A percentile compares a stretch with the other conserved stretches of the same genome.
Evolutionary conservation across 2,113 vertebrate genomes (phyloP).

Genomic region (Platichthys flesus): DNA sequence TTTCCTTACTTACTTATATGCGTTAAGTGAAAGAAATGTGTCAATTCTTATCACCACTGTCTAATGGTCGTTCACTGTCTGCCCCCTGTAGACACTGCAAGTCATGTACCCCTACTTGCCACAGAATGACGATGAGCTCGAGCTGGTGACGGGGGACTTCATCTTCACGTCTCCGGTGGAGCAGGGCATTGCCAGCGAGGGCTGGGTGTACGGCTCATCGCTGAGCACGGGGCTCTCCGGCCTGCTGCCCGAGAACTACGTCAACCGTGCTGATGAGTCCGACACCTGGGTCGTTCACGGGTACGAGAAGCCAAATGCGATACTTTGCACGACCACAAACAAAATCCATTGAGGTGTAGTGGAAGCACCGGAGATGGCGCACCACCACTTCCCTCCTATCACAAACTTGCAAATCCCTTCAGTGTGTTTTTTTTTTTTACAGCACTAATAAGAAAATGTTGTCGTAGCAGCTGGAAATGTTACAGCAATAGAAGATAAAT

Average conservation of each 20-base stretch:
- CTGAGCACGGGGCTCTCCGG: constrained; percentile 91
- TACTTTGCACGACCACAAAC: neutral
- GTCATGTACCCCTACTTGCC: constrained; percentile 97
- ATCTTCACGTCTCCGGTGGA: constrained; percentile 96
- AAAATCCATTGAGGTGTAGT: neutral
- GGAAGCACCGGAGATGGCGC: too few relatives aligned
- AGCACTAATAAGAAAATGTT: neutral
- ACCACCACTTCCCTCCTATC: too few relatives aligned
- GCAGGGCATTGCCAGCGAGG: constrained; percentile 93
- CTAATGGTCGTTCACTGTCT: neutral
- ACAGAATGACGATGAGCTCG: constrained; percentile 97
- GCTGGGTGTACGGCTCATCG: constrained; percentile 95
- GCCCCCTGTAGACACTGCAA: constrained; percentile 87
- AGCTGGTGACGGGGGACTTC: constrained; percentile 93
- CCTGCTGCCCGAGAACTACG: constrained; percentile 97
- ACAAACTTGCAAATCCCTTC: neutral
- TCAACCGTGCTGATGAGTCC: constrained; percentile 92
- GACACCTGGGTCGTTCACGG: constrained; percentile 97
- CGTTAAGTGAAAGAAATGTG: neutral
- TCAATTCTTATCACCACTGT: neutral
- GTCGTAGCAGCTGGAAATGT: constrained; percentile 1
- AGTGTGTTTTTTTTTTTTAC: neutral
- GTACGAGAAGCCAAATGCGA: constrained; percentile 74
- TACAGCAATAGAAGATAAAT: neutral
- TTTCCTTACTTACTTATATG: neutral